Conservation (phyloP, 2,888 invertebrate species). For the Minunthozetes semirufus region DNA sequence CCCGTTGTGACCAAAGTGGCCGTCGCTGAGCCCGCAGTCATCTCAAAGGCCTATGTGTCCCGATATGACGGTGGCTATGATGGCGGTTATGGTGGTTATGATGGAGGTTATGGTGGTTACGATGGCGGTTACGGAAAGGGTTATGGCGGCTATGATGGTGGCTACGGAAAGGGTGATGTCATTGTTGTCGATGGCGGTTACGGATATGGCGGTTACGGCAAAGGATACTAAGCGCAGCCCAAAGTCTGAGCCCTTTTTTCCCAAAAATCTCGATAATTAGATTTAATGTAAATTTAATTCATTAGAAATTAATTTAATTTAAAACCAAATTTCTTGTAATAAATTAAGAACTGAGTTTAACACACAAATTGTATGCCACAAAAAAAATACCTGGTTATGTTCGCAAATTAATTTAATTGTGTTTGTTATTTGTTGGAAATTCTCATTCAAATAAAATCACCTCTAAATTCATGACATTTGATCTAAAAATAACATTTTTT, state of each 20-base stretch:
- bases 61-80: not conserved
- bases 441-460: too few relatives aligned
- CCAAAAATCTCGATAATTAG: not conserved
- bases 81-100: not conserved
- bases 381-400: too few relatives aligned
- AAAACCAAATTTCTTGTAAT: too few relatives aligned
- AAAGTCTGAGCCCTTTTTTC: not conserved
- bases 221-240: not conserved
- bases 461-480: too few relatives aligned
- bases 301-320: too few relatives aligned
- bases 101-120: not conserved
- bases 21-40: not conserved
- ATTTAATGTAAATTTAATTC: not conserved
- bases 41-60: not conserved
- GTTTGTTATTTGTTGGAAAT: too few relatives aligned
- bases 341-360: too few relatives aligned
- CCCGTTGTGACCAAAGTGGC: not conserved
- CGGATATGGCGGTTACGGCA: not conserved
- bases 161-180: not conserved
- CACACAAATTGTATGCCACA: too few relatives aligned
- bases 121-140: not conserved
- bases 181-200: not conserved
- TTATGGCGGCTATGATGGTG: not conserved
- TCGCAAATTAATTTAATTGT: too few relatives aligned
- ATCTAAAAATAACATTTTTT: too few relatives aligned